Conservation (phyloP, 2,113 vertebrate species). For the Chrysochloris asiatica region DNA sequence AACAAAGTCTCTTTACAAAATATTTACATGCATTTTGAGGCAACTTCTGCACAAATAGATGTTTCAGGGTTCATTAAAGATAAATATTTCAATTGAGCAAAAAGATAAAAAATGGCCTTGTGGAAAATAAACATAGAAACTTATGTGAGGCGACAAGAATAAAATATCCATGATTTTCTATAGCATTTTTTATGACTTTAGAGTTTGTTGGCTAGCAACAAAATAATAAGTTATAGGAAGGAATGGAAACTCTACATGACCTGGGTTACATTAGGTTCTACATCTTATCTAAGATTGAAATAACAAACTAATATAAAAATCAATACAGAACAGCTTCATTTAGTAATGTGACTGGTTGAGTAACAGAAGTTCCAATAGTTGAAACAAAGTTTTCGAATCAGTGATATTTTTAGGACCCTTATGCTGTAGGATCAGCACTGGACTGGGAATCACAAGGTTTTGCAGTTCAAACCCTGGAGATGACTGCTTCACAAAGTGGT, state of each 20-base stretch:
- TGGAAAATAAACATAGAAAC: not conserved
- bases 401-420: no score
- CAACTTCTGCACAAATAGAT: not conserved
- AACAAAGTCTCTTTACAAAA: not conserved
- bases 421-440: no score
- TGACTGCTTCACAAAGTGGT: no score
- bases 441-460: no score
- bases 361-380: no score
- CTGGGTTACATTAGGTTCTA: not conserved
- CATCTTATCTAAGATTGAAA: conserved; percentile 11
- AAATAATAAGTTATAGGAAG: not conserved
- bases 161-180: not conserved
- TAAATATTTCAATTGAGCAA: not conserved
- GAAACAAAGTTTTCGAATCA: no score
- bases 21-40: not conserved
- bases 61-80: not conserved
- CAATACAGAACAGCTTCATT: not conserved
- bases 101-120: not conserved
- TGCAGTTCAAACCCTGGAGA: no score
- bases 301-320: not conserved
- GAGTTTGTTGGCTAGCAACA: not conserved
- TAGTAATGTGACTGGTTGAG: no score
- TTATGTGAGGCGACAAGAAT: not conserved
- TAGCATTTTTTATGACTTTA: conserved; percentile 18
- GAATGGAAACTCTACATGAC: not conserved